Conservation (phyloP, 2,888 invertebrate species). For the Melangyna quadrimaculata region DNA sequence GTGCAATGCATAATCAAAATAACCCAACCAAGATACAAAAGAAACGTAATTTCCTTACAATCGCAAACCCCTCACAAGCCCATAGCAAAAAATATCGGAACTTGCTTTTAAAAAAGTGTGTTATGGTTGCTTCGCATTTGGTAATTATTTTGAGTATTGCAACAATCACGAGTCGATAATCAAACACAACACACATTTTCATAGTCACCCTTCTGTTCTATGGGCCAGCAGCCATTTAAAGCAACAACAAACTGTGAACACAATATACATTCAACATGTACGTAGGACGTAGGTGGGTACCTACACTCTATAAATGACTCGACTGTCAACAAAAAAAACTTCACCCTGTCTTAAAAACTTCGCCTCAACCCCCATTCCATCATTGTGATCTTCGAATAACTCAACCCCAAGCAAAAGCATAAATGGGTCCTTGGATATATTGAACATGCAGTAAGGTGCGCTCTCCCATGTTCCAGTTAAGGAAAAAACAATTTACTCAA, state of each 20-base stretch:
- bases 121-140: conserved; percentile 54
- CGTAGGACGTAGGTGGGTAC: conserved; percentile 4
- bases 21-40: background rate
- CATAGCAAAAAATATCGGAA: conserved; percentile 26
- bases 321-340: conserved; percentile 31
- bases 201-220: conserved; percentile 21
- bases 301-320: background rate
- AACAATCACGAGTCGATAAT: conserved; percentile 71
- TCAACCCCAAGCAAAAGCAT: conserved; percentile 42
- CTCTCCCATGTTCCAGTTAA: conserved; percentile 20
- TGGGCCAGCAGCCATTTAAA: background rate
- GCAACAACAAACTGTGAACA: conserved; percentile 31
- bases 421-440: conserved; percentile 39
- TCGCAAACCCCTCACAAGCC: background rate
- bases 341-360: conserved; percentile 21
- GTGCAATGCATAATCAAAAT: conserved; percentile 58
- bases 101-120: conserved; percentile 51
- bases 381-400: conserved; percentile 10
- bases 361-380: background rate
- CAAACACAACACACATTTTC: conserved; percentile 49
- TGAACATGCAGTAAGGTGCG: conserved; percentile 49
- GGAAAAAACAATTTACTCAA: conserved; percentile 64
- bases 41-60: conserved; percentile 55
- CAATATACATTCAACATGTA: background rate
- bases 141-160: conserved; percentile 71